A percentile compares a stretch with the other conserved stretches of the same genome.
Evolutionary conservation across 2,888 invertebrate genomes (phyloP).

Genomic region (Zaprionus obscuricornis): DNA sequence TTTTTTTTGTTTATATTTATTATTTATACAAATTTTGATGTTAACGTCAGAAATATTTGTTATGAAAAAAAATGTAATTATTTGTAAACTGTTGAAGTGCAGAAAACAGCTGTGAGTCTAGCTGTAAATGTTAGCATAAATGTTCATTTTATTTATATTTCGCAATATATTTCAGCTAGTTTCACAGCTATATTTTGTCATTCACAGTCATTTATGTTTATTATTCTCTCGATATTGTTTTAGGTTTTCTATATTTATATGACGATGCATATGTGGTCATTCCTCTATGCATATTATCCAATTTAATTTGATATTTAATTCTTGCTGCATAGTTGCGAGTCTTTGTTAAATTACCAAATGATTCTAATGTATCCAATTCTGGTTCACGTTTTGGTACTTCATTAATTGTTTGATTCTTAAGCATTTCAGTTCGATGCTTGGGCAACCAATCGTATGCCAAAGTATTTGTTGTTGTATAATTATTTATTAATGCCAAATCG

Average conservation of each 20-base stretch:
- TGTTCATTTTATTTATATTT: no score
- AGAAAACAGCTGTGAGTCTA: constrained; percentile 22
- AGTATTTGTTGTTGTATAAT: constrained; percentile 56
- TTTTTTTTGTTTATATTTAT: no score
- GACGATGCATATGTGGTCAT: constrained; percentile 36
- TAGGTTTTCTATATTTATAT: constrained; percentile 16
- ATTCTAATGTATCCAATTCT: constrained; percentile 37
- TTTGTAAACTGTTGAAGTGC: not conserved
- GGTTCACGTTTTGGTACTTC: not conserved
- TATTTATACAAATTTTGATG: not conserved
- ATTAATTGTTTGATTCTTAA: not conserved
- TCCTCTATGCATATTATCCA: not conserved
- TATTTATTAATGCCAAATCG: constrained; percentile 4
- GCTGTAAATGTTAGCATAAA: not conserved
- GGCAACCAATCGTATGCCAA: constrained; percentile 48
- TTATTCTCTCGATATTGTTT: not conserved
- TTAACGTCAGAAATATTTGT: no score
- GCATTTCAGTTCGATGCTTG: not conserved
- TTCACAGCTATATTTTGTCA: constrained; percentile 26
- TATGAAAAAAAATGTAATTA: not conserved
- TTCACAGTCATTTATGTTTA: constrained; percentile 3
- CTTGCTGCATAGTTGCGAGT: constrained; percentile 14
- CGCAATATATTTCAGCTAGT: no score
- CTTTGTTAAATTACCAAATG: constrained; percentile 50
- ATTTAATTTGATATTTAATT: not conserved